phyloP scores from a whole-genome alignment of 2,113 vertebrate species.

The Menidia beryllina region DNA sequence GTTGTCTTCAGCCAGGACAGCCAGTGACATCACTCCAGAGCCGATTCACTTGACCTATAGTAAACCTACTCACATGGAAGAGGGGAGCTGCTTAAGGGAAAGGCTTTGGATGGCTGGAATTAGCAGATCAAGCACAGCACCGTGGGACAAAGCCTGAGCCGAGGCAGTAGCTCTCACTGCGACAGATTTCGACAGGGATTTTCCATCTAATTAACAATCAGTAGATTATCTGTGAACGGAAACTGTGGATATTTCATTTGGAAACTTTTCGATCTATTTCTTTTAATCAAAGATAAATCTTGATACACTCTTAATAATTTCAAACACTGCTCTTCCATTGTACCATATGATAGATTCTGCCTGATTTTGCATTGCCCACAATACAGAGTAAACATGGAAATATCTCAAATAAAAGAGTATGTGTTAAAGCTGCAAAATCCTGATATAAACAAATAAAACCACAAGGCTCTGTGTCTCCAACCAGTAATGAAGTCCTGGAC shows the following conservation, averaged over 20 bases:
- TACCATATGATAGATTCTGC: slow-evolving; percentile 3
- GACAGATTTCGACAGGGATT: slow-evolving; percentile 3
- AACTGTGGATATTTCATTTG: not conserved
- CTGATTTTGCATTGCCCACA: slow-evolving; percentile 8
- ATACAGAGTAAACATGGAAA: not conserved
- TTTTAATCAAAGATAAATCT: not conserved
- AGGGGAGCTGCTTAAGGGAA: slow-evolving; percentile 19
- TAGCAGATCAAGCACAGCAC: slow-evolving; percentile 33
- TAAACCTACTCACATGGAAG: slow-evolving; percentile 35
- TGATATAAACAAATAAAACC: slow-evolving; percentile 23
- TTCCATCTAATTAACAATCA: slow-evolving; percentile 16
- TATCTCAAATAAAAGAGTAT: too few species aligned
- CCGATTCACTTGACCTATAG: slow-evolving; percentile 35
- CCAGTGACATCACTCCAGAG: slow-evolving; percentile 50
- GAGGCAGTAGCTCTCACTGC: not conserved
- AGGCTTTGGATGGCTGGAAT: slow-evolving; percentile 21
- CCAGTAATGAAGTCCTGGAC: slow-evolving; percentile 32
- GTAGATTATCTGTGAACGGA: slow-evolving; percentile 3
- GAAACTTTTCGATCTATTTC: not conserved
- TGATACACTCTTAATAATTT: not conserved
- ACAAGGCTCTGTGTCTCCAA: slow-evolving; percentile 8
- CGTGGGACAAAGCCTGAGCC: slow-evolving; percentile 24
- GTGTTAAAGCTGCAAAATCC: slow-evolving; percentile 12
- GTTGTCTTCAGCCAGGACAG: slow-evolving; percentile 78
- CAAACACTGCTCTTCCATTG: not conserved